Percentiles rank a stretch among this genome's conserved stretches.
Evolutionary conservation across 2,113 vertebrate species (phyloP).

Genomic region (Pyxicephalus adspersus): DNA sequence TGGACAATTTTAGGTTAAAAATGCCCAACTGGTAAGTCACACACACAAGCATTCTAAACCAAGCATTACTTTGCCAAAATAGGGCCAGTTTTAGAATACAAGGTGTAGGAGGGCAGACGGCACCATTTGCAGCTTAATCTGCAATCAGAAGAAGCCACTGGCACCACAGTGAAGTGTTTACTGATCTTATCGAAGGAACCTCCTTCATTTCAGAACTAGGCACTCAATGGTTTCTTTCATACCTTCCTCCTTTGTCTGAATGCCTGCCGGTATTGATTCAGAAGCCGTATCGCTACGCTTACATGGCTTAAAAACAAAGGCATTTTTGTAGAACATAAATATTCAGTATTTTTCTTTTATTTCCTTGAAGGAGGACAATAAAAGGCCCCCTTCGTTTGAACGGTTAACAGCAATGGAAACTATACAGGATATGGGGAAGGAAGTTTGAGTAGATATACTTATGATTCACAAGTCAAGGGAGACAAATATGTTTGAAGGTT

Average conservation of each 20-base stretch:
- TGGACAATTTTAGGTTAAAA: no score
- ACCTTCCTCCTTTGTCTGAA: constrained; percentile 8
- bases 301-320: constrained; percentile 7
- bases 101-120: neutral
- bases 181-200: constrained; percentile 5
- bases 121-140: neutral
- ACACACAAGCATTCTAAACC: no score
- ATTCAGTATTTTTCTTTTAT: neutral
- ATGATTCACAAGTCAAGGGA: constrained; percentile 36
- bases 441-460: neutral
- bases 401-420: constrained; percentile 1
- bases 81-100: no score
- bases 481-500: constrained; percentile 17
- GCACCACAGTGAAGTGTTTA: constrained; percentile 27
- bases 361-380: neutral
- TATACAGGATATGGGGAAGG: constrained; percentile 11
- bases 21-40: no score
- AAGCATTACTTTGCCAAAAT: no score
- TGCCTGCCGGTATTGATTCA: constrained; percentile 7
- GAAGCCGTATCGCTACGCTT: neutral
- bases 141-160: neutral
- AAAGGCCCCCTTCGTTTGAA: constrained; percentile 10
- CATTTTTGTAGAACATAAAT: neutral
- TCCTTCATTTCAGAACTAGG: neutral
- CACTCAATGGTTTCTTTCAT: neutral